These are phyloP conservation scores for Cryptus viduatorius DNA, from an alignment of 2,888 invertebrate species.

Conservation along the genomic window DNA sequence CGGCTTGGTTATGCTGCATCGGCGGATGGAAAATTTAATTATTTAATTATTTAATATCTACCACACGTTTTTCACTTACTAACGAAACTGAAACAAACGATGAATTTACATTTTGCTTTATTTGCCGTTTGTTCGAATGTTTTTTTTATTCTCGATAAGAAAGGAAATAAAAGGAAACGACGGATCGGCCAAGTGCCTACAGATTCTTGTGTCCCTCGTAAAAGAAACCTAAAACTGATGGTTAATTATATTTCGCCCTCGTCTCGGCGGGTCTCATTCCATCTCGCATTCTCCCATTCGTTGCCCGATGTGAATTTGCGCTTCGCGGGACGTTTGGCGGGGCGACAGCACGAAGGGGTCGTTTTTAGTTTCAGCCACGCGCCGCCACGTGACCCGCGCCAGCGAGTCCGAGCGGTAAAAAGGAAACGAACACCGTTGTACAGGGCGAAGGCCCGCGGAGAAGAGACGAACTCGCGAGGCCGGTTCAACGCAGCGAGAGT, in stretches of 20 bases:
- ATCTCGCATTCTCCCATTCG: slow-evolving; percentile 24
- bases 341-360: slow-evolving; percentile 66
- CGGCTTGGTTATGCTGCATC: not conserved
- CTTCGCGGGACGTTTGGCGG: slow-evolving; percentile 56
- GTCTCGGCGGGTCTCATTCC: slow-evolving; percentile 43
- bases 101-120: no score
- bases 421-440: slow-evolving; percentile 79
- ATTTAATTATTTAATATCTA: slow-evolving; percentile 62
- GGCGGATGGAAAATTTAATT: slow-evolving; percentile 53
- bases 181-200: slow-evolving; percentile 5
- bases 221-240: slow-evolving; percentile 84
- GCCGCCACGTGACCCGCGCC: slow-evolving; percentile 82
- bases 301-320: slow-evolving; percentile 49
- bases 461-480: slow-evolving; percentile 18
- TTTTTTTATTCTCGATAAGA: not conserved
- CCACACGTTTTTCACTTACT: not conserved
- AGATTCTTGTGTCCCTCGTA: slow-evolving; percentile 69
- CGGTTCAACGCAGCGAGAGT: slow-evolving; percentile 46
- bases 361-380: slow-evolving; percentile 83
- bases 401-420: slow-evolving; percentile 73
- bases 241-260: slow-evolving; percentile 83
- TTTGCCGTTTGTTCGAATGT: no score
- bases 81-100: no score
- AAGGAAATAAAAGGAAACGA: not conserved
- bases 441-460: slow-evolving; percentile 39